Conservation (phyloP, 2,888 invertebrate genomes). For the Adelphocoris suturalis region DNA sequence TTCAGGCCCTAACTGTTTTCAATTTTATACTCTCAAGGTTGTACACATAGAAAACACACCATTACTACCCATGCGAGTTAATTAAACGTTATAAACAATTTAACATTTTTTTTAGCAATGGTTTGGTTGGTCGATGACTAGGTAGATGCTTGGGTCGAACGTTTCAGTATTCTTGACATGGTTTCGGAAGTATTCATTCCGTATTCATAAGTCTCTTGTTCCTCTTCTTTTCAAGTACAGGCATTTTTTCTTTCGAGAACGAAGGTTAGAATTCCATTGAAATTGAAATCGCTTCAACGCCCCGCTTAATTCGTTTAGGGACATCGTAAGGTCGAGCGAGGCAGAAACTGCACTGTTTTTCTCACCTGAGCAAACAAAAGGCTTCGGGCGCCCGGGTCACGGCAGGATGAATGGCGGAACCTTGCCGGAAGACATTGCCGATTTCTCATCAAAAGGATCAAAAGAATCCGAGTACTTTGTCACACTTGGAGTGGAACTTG, state of each 20-base stretch:
- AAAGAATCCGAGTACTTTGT: background rate
- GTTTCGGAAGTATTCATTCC: background rate
- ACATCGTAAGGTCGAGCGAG: background rate
- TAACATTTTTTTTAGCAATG: too few relatives aligned
- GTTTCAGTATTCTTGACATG: background rate
- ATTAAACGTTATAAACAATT: too few relatives aligned
- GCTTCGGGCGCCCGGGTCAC: background rate
- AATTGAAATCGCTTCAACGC: background rate
- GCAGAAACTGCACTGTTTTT: background rate
- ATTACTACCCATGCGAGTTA: too few relatives aligned
- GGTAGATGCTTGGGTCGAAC: too few relatives aligned
- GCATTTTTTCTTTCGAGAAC: background rate
- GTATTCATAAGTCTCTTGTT: background rate
- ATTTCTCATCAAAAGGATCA: background rate
- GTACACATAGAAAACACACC: too few relatives aligned
- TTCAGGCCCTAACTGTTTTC: too few relatives aligned
- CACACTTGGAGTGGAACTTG: too few relatives aligned
- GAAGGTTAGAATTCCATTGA: conserved; percentile 20
- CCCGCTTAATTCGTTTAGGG: background rate
- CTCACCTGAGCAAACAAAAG: background rate
- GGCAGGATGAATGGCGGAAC: background rate
- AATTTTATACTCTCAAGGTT: too few relatives aligned
- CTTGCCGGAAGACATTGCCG: background rate
- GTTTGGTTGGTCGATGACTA: too few relatives aligned
- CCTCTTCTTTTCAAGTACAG: background rate